Evolutionary conservation across 2,113 vertebrate species (phyloP).

Genomic region (Chloropsis cyanopogon): DNA sequence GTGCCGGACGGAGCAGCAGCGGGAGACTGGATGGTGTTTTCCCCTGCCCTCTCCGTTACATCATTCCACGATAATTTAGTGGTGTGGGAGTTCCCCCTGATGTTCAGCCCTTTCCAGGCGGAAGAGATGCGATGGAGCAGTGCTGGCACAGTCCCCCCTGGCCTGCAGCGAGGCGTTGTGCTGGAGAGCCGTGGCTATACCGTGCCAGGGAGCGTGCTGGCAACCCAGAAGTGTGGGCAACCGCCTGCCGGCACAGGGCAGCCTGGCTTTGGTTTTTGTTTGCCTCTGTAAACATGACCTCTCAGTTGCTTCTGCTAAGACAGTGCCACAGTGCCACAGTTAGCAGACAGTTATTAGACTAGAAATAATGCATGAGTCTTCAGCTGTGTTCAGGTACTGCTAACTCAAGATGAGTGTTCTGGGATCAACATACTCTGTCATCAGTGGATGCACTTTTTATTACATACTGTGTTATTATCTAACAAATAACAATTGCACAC

Average conservation of each 20-base stretch:
- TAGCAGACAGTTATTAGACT: neutral
- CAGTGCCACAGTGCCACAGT: neutral
- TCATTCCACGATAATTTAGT: accelerated
- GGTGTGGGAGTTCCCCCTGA: neutral
- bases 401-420: neutral
- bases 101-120: neutral
- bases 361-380: neutral
- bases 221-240: neutral
- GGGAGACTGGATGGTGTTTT: neutral
- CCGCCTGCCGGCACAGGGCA: too few species aligned
- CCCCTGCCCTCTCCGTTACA: too few species aligned
- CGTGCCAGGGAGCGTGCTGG: neutral
- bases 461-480: neutral
- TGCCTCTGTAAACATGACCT: neutral
- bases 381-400: neutral
- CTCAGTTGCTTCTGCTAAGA: neutral
- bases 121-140: neutral
- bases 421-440: accelerated
- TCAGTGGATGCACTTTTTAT: neutral
- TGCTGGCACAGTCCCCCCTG: neutral
- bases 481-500: neutral
- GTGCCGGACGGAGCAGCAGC: neutral
- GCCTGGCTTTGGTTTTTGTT: neutral
- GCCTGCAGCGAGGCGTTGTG: accelerated
- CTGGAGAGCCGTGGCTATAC: neutral